These are phyloP conservation scores for Nylanderia fulva DNA, from an alignment of 1,140 invertebrate genomes.

Conservation along the genomic window DNA sequence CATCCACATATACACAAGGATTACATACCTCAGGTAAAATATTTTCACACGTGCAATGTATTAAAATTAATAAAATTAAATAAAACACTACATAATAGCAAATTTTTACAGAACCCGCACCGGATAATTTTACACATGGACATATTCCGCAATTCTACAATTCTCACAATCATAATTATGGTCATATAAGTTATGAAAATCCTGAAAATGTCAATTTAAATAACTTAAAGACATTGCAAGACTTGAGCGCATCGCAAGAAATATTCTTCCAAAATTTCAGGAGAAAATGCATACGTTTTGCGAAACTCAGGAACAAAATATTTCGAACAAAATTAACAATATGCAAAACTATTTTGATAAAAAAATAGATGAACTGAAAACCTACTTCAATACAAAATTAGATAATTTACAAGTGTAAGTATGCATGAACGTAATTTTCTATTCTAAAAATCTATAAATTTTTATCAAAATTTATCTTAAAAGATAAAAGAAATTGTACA, in stretches of 20 bases:
- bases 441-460: neutral
- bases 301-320: neutral
- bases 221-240: too few relatives aligned
- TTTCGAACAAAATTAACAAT: neutral
- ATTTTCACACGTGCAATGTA: neutral
- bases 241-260: constrained; percentile 1
- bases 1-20: neutral
- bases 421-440: neutral
- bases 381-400: neutral
- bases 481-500: constrained; percentile 5
- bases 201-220: neutral
- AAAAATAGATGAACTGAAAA: neutral
- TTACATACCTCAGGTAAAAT: neutral
- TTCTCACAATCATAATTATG: neutral
- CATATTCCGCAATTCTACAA: neutral
- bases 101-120: neutral
- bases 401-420: neutral
- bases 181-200: neutral
- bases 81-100: neutral
- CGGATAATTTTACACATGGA: neutral
- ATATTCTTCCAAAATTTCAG: neutral
- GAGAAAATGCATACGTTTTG: neutral
- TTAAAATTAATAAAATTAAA: constrained; percentile 2
- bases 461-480: constrained; percentile 10
- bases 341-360: neutral